Evolutionary conservation across 2,113 vertebrate species (phyloP).

Genomic region (Pterocles gutturalis): DNA sequence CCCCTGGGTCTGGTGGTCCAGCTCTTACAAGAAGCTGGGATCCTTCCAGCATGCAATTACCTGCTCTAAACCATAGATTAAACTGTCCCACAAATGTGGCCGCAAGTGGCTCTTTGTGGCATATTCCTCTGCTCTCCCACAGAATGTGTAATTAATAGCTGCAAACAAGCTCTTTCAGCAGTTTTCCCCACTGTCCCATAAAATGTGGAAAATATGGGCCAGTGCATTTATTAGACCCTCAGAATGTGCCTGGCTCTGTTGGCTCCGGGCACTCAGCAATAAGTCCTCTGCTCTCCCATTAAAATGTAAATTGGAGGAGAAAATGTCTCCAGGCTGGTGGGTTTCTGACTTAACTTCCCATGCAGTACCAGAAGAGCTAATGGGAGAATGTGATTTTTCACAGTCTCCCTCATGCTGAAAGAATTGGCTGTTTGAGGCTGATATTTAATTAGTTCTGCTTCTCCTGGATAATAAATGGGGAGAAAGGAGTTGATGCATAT

Average conservation of each 20-base stretch:
- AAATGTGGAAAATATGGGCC: slow-evolving; percentile 70
- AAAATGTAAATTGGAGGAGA: slow-evolving; percentile 50
- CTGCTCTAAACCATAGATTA: neutral
- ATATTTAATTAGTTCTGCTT: slow-evolving; percentile 32
- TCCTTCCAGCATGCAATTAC: slow-evolving; percentile 5
- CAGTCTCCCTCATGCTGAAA: neutral
- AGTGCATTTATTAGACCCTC: slow-evolving; percentile 68
- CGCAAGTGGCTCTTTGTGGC: slow-evolving; percentile 23
- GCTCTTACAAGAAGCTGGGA: neutral
- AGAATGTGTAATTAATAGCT: slow-evolving; percentile 68
- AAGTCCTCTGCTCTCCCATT: slow-evolving; percentile 55
- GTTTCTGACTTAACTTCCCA: neutral
- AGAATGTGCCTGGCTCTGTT: slow-evolving; percentile 41
- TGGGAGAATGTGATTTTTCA: neutral
- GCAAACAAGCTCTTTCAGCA: slow-evolving; percentile 66
- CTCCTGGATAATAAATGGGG: neutral
- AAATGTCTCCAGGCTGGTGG: slow-evolving; percentile 22
- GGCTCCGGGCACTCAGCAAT: slow-evolving; percentile 50
- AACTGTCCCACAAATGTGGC: slow-evolving; percentile 41
- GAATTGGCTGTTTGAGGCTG: slow-evolving; percentile 8
- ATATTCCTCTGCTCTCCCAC: slow-evolving; percentile 13
- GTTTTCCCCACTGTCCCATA: slow-evolving; percentile 67
- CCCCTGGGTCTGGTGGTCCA: neutral
- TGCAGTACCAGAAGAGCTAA: neutral
- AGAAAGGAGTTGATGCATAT: neutral